Evolutionary conservation across 2,113 vertebrate species (phyloP).

Genomic region (Gobiocypris rarus): DNA sequence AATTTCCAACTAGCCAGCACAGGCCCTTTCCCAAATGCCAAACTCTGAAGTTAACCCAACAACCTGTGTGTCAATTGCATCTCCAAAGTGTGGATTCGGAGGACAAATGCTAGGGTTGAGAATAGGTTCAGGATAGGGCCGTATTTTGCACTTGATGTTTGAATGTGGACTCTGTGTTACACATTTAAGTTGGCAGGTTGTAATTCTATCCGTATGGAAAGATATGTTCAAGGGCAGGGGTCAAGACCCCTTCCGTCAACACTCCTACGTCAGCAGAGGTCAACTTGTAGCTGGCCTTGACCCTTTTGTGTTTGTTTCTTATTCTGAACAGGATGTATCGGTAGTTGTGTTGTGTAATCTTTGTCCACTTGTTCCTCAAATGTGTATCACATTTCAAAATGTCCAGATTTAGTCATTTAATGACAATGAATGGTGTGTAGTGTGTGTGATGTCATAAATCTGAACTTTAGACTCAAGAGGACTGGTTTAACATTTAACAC

Average conservation of each 20-base stretch:
- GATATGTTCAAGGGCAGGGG: background rate
- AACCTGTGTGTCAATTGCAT: background rate
- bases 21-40: background rate
- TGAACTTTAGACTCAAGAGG: conserved; percentile 11
- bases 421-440: background rate
- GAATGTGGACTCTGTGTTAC: background rate
- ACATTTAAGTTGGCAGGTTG: background rate
- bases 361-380: background rate
- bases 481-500: background rate
- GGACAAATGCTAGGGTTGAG: background rate
- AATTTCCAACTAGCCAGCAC: background rate
- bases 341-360: conserved; percentile 8
- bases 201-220: background rate
- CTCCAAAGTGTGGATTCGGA: background rate
- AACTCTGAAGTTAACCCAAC: background rate
- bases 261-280: background rate
- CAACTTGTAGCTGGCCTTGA: background rate
- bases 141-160: background rate
- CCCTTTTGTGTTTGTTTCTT: conserved; percentile 8
- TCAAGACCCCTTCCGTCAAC: background rate
- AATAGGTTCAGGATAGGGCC: background rate
- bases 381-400: conserved; percentile 20
- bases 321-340: background rate
- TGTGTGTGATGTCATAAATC: background rate
- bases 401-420: background rate